These are phyloP conservation scores for Acanthochromis polyacanthus DNA, from an alignment of 2,113 vertebrate species.

Conservation along the genomic window DNA sequence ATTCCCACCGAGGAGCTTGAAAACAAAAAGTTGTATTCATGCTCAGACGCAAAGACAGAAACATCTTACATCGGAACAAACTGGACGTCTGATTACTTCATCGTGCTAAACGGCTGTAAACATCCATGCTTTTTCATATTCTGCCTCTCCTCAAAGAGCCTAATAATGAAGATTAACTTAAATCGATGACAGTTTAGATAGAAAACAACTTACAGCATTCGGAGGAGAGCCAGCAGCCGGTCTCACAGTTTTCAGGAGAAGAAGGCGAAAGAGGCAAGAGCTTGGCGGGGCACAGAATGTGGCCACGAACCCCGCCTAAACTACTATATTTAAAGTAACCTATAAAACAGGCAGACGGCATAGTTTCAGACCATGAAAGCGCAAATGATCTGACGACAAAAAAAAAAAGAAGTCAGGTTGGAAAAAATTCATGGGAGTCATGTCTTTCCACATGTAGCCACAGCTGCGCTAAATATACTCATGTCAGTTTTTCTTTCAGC, in stretches of 20 bases:
- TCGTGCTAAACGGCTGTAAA: slow-evolving; percentile 40
- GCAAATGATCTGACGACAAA: slow-evolving; percentile 27
- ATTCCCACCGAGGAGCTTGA: slow-evolving; percentile 49
- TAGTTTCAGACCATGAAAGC: slow-evolving; percentile 60
- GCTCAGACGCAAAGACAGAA: slow-evolving; percentile 39
- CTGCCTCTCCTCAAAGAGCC: too few relatives aligned
- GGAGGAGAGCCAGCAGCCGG: slow-evolving; percentile 42
- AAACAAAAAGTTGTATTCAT: slow-evolving; percentile 68
- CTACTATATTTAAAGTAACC: slow-evolving; percentile 79
- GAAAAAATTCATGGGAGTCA: slow-evolving; percentile 43
- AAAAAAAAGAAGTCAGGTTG: slow-evolving; percentile 33
- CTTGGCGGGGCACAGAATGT: slow-evolving; percentile 72
- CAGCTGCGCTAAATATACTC: slow-evolving; percentile 17
- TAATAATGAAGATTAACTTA: too few relatives aligned
- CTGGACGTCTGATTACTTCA: slow-evolving; percentile 61
- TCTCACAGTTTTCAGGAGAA: slow-evolving; percentile 34
- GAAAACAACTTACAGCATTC: slow-evolving; percentile 70
- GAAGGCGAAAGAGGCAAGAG: slow-evolving; percentile 43
- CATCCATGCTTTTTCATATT: slow-evolving; percentile 16
- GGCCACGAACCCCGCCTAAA: slow-evolving; percentile 84
- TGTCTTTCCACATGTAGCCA: slow-evolving; percentile 52
- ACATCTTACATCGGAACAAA: slow-evolving; percentile 60
- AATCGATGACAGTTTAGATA: not conserved
- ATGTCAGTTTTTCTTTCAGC: slow-evolving; percentile 14
- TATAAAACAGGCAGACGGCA: slow-evolving; percentile 68